These are phyloP conservation scores for Dasypus novemcinctus DNA, from an alignment of 2,113 vertebrate genomes.

Conservation along the genomic window DNA sequence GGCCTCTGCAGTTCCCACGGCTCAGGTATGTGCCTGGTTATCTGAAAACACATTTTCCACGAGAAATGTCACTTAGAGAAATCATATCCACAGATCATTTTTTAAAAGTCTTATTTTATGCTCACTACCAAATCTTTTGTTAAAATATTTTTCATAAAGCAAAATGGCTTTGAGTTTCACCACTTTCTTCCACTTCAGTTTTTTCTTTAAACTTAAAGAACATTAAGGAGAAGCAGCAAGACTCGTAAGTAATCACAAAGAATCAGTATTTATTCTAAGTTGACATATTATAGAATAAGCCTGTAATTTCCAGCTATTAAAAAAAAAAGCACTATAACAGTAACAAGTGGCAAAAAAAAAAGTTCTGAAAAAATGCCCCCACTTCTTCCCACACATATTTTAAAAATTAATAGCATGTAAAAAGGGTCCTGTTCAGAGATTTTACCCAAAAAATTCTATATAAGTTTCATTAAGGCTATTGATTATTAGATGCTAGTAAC, in stretches of 20 bases:
- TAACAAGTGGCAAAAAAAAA: neutral
- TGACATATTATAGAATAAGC: conserved; percentile 16
- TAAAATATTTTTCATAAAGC: neutral
- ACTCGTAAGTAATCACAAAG: neutral
- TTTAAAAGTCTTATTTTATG: conserved; percentile 11
- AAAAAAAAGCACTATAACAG: neutral
- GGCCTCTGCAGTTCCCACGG: neutral
- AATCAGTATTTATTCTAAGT: neutral
- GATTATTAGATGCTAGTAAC: conserved; percentile 14
- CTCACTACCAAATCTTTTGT: conserved; percentile 20
- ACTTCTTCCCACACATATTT: neutral
- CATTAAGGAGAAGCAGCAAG: neutral
- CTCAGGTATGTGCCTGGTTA: neutral
- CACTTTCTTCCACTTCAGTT: neutral
- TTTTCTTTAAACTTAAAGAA: neutral
- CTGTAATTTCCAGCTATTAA: neutral
- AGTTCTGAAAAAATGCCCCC: conserved; percentile 20
- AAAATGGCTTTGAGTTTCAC: neutral
- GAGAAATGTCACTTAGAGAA: neutral
- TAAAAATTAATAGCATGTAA: neutral
- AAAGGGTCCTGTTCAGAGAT: neutral
- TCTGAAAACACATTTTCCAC: neutral
- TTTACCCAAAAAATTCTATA: neutral
- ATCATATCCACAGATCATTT: neutral
- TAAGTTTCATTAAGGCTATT: neutral